A percentile compares a stretch with the other conserved stretches of the same genome.
phyloP scores from a whole-genome alignment of 2,113 vertebrate genomes.

The Dasypus novemcinctus region DNA sequence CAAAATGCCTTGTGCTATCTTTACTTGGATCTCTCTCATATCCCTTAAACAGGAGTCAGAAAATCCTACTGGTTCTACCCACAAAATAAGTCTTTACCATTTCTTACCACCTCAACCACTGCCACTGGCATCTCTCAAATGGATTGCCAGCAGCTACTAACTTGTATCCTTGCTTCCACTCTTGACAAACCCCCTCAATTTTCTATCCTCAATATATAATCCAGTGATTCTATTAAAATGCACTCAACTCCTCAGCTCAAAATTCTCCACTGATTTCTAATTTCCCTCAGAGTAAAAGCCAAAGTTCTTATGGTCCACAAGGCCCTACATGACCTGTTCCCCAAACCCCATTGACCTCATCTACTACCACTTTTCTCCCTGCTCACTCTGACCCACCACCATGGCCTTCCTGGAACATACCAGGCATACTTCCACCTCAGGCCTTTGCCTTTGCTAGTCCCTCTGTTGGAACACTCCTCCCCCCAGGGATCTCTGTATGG shows the following conservation, averaged over 20 bases:
- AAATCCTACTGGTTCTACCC: not conserved
- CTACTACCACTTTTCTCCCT: not conserved
- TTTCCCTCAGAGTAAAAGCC: not conserved
- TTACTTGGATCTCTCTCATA: not conserved
- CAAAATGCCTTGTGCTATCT: slow-evolving; percentile 4
- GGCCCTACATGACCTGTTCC: not conserved
- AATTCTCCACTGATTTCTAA: not conserved
- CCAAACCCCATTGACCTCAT: not conserved
- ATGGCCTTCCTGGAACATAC: not conserved
- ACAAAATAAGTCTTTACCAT: not conserved
- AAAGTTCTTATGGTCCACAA: not conserved
- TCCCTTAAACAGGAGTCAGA: not conserved
- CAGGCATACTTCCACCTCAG: not conserved
- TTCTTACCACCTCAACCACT: not conserved
- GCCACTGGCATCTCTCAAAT: not conserved
- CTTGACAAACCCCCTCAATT: not conserved
- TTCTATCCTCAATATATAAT: not conserved
- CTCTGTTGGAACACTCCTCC: not conserved
- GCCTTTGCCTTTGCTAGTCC: not conserved
- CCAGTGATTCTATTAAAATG: not conserved
- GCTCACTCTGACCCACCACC: not conserved
- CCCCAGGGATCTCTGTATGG: not conserved
- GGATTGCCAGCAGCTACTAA: not conserved
- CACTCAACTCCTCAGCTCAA: not conserved
- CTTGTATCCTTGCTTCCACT: not conserved